phyloP scores from a whole-genome alignment of 2,888 invertebrate species.

The Adela reaumurella region DNA sequence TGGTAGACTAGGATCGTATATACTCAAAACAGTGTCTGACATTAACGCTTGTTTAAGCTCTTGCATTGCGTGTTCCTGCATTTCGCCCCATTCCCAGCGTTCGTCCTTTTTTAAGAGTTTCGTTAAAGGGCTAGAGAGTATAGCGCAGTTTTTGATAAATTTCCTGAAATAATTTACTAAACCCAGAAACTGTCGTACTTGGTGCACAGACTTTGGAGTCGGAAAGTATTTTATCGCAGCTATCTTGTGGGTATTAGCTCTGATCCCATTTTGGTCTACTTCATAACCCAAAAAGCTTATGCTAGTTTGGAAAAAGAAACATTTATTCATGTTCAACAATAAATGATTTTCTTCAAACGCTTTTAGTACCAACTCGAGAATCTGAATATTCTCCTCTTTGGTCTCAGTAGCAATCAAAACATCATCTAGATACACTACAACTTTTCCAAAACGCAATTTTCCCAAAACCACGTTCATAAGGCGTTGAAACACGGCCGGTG shows the following conservation, averaged over 20 bases:
- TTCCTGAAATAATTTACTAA: constrained; percentile 17
- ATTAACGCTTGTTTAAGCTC: constrained; percentile 6
- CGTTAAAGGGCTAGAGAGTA: constrained; percentile 14
- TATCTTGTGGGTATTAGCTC: constrained; percentile 8
- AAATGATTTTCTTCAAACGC: constrained; percentile 4
- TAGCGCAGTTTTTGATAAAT: constrained; percentile 18
- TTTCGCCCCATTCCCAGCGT: constrained; percentile 8
- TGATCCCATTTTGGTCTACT: constrained; percentile 7
- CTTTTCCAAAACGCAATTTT: constrained; percentile 6
- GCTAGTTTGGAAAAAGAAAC: constrained; percentile 8
- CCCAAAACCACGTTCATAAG: constrained; percentile 13
- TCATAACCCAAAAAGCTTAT: constrained; percentile 11
- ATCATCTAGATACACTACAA: constrained; percentile 13
- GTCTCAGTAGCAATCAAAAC: constrained; percentile 4
- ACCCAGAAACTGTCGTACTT: constrained; percentile 11
- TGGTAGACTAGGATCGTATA: constrained; percentile 14
- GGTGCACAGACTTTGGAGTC: constrained; percentile 8
- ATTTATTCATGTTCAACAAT: constrained; percentile 11
- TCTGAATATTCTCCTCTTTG: constrained; percentile 7
- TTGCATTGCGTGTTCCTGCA: constrained; percentile 8
- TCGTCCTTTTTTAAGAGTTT: constrained; percentile 14
- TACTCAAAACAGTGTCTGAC: constrained; percentile 8
- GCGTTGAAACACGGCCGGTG: constrained; percentile 17
- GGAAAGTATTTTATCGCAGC: constrained; percentile 7
- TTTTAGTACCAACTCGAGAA: constrained; percentile 3